Base-by-base conservation (phyloP, 2,113 vertebrate species). In the Pteropus alecto region DNA sequence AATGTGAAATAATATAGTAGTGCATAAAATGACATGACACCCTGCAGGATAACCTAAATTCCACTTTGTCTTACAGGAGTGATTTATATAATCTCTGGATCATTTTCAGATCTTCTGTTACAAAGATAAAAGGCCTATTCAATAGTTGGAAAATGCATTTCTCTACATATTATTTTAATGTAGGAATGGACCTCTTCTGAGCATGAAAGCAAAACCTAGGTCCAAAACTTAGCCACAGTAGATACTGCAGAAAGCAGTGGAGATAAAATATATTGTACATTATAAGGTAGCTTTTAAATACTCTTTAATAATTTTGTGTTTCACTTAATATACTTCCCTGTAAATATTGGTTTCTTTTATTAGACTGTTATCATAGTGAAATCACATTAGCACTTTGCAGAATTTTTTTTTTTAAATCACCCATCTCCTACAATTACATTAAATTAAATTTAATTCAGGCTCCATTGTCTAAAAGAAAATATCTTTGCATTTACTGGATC, bases 251-350 rank as follows among this genome's bases (percentile, higher is more conserved):
- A 58, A 97, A 96, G 56, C 33, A 92, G 73, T 79, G 61, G 13
- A 98, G 96, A 90, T 94, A 96, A 94, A 92, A 82, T 95, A 35
- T 46, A 74, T 81, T 97, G 91, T 87, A 71, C 79, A 30, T 93
- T 8, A 94, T 98, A 87, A 98, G 71, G 65, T 48, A 70, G 63
- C 70, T 97, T 7, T 68, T 48, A 98, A 93, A 14, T 95, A 68
- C 19, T 81, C 58, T 98, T 83, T 76, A 1, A 73, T 78, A 82
- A 48, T 90, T 98, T 91, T 63, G 54, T 79, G 41, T 1, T 10
- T 92, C 93, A 90, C 61, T 97, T 97, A 86, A 97, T 95, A 95
- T 97, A 91, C 38, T 48, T 94, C 56, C 92, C 91, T 93, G 81
- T 86, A 94, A 96, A 97, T 74, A 48, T 83, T 60, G 46, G 35